Evolutionary conservation across 2,888 invertebrate species (phyloP).

Genomic region (Mimachlamys varia): DNA sequence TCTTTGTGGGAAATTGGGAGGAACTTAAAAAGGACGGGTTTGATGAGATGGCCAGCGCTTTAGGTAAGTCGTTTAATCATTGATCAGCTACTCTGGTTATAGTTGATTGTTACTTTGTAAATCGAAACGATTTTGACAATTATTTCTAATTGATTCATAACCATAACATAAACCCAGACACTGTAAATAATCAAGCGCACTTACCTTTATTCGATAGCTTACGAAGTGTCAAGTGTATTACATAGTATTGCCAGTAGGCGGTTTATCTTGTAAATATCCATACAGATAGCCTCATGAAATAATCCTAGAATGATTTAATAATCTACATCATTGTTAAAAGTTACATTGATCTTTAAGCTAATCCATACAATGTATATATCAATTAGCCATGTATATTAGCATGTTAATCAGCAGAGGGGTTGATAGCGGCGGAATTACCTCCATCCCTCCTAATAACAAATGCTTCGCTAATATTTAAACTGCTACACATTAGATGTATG

Average conservation of each 20-base stretch:
- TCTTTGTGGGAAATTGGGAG: conserved; percentile 65
- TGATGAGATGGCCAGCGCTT: conserved; percentile 62
- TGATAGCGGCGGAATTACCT: too few relatives aligned
- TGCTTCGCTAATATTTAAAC: too few relatives aligned
- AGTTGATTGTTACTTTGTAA: background rate
- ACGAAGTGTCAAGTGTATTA: background rate
- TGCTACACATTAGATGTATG: too few relatives aligned
- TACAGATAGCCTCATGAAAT: too few relatives aligned
- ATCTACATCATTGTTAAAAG: background rate
- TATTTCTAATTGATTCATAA: background rate
- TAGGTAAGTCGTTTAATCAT: conserved; percentile 57
- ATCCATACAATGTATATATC: background rate
- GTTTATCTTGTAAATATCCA: too few relatives aligned
- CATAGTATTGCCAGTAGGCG: background rate
- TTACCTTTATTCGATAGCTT: background rate
- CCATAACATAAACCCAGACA: background rate
- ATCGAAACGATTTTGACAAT: background rate
- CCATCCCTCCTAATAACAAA: too few relatives aligned
- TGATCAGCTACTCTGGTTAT: background rate
- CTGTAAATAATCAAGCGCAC: background rate
- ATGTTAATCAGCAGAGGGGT: too few relatives aligned
- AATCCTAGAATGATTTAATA: background rate
- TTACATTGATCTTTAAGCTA: too few relatives aligned
- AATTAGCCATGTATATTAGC: background rate
- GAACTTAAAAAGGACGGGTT: conserved; percentile 64